These are phyloP conservation scores for Acrocyrtus sp. DNA, from an alignment of 2,888 invertebrate genomes.

Conservation along the genomic window DNA sequence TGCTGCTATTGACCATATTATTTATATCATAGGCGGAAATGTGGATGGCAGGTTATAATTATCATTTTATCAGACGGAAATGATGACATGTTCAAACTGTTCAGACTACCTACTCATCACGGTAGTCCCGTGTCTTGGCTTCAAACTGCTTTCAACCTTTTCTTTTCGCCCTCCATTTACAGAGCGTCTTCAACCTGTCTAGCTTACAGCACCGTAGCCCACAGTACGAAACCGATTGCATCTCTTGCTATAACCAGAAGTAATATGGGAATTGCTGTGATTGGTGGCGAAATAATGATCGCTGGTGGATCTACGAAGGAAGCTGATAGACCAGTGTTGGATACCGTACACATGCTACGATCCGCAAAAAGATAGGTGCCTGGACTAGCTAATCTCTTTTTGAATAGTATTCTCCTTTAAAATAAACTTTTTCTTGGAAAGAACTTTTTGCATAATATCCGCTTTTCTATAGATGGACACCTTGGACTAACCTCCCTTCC, in stretches of 20 bases:
- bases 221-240: conserved; percentile 72
- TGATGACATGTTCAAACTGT: too few relatives aligned
- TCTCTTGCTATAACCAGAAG: conserved; percentile 73
- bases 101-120: too few relatives aligned
- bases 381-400: too few relatives aligned
- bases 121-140: too few relatives aligned
- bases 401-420: neutral
- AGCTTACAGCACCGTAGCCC: conserved; percentile 71
- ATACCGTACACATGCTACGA: conserved; percentile 38
- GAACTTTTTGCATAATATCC: neutral
- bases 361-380: conserved; percentile 21
- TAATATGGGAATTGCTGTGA: conserved; percentile 73
- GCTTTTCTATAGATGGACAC: conserved; percentile 33
- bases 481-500: conserved; percentile 55
- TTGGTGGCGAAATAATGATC: conserved; percentile 77
- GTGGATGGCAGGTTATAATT: conserved; percentile 70
- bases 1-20: conserved; percentile 74
- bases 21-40: conserved; percentile 79
- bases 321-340: conserved; percentile 69
- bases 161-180: conserved; percentile 28
- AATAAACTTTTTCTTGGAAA: neutral
- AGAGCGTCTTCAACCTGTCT: conserved; percentile 75
- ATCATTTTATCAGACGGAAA: too few relatives aligned
- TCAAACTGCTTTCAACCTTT: too few relatives aligned
- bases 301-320: conserved; percentile 75